Percentiles rank a stretch among this genome's conserved stretches.
Evolutionary conservation across 1,140 invertebrate species (phyloP).

Genomic region (Formica exsecta): DNA sequence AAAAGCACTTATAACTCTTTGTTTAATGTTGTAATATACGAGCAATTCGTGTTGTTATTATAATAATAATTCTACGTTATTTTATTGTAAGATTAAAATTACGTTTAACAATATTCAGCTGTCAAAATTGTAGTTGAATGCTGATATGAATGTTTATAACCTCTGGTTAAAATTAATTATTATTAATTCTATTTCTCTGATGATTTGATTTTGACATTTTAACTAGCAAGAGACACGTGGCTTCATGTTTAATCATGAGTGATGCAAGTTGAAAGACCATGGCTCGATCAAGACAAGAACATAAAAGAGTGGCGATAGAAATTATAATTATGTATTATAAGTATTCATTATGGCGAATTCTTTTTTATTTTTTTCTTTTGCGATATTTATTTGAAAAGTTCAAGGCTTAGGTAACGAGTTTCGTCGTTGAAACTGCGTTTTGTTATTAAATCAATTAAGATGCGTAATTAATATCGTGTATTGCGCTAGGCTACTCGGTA

Average conservation of each 20-base stretch:
- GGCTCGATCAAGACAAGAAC: constrained; percentile 51
- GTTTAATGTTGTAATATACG: neutral
- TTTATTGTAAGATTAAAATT: neutral
- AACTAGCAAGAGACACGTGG: constrained; percentile 10
- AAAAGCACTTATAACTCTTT: neutral
- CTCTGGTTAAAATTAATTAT: neutral
- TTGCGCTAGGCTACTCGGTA: constrained; percentile 9
- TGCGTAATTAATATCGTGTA: constrained; percentile 43
- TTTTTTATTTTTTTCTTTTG: constrained; percentile 12
- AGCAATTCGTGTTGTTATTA: constrained; percentile 1
- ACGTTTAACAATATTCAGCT: neutral
- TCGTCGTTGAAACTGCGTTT: constrained; percentile 43
- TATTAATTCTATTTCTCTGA: neutral
- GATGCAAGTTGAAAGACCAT: constrained; percentile 69
- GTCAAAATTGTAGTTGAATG: neutral
- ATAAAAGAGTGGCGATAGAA: constrained; percentile 50
- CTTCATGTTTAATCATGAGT: constrained; percentile 33
- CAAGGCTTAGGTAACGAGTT: constrained; percentile 18
- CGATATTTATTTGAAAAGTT: constrained; percentile 24
- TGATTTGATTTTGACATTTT: constrained; percentile 41
- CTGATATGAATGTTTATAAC: neutral
- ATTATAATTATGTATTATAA: constrained; percentile 44
- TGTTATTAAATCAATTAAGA: constrained; percentile 46
- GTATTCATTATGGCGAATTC: constrained; percentile 34
- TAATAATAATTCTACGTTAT: neutral